Conservation (phyloP, 2,113 vertebrate species). For the Henicopernis longicauda region DNA sequence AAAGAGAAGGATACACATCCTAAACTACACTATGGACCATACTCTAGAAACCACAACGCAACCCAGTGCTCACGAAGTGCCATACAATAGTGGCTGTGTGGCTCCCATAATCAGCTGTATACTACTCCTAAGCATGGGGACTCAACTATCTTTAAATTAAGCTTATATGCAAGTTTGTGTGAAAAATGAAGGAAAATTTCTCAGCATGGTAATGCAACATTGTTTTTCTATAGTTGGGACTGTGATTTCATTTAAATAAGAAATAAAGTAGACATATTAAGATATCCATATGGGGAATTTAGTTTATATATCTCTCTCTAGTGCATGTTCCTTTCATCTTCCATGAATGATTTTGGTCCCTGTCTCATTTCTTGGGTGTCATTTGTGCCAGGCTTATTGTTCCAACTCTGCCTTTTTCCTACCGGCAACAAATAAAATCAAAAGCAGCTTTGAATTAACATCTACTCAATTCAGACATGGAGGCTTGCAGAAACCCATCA, state of each 20-base stretch:
- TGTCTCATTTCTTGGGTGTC: neutral
- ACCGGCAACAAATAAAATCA: neutral
- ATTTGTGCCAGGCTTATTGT: neutral
- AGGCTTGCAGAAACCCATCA: neutral
- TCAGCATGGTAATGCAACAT: neutral
- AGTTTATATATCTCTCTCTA: neutral
- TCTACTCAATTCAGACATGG: neutral
- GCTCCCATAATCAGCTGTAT: neutral
- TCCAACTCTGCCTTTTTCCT: neutral
- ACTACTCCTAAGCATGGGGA: neutral
- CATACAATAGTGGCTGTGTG: rapidly evolving
- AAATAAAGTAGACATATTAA: neutral
- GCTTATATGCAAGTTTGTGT: neutral
- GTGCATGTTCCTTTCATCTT: neutral
- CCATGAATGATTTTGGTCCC: neutral
- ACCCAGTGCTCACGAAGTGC: neutral
- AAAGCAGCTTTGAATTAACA: neutral
- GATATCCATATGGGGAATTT: neutral
- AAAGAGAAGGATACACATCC: neutral
- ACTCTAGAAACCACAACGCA: neutral
- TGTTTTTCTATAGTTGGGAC: neutral
- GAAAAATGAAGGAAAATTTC: neutral
- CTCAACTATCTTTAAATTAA: neutral
- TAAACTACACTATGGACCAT: neutral
- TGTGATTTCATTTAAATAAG: neutral